Evolutionary conservation across 2,113 vertebrate genomes (phyloP).

Genomic region (Notechis scutatus): DNA sequence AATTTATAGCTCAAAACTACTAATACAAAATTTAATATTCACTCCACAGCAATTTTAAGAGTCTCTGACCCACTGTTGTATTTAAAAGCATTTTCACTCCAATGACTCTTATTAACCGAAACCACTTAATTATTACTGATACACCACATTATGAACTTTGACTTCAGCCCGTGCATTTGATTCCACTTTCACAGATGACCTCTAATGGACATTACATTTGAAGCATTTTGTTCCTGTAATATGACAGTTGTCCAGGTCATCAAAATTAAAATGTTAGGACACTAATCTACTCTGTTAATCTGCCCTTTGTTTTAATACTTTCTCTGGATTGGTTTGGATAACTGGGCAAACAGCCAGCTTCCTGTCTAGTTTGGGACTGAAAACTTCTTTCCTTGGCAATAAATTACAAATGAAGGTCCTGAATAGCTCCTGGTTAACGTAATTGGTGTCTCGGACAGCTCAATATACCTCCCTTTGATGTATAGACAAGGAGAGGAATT

Average conservation of each 20-base stretch:
- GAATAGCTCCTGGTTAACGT: conserved; percentile 59
- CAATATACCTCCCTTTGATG: conserved; percentile 63
- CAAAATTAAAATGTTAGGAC: conserved; percentile 59
- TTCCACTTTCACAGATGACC: conserved; percentile 68
- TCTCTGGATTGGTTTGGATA: conserved; percentile 69
- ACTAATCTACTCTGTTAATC: conserved; percentile 60
- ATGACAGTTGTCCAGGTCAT: conserved; percentile 71
- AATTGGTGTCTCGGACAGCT: conserved; percentile 58
- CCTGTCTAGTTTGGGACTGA: conserved; percentile 63
- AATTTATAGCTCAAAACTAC: background rate
- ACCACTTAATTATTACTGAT: conserved; percentile 74
- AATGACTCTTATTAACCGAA: conserved; percentile 69
- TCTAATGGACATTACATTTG: conserved; percentile 71
- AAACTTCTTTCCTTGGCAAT: conserved; percentile 62
- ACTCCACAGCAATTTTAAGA: conserved; percentile 34
- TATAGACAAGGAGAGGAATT: conserved; percentile 59
- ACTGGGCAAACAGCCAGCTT: conserved; percentile 66
- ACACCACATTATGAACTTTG: conserved; percentile 65
- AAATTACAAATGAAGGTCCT: conserved; percentile 64
- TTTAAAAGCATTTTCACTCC: conserved; percentile 57
- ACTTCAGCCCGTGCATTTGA: conserved; percentile 56
- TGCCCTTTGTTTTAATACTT: conserved; percentile 67
- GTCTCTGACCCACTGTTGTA: background rate
- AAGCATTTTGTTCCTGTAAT: conserved; percentile 64
- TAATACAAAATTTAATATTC: background rate